Evolutionary conservation across 1,140 invertebrate species (phyloP), one percentile per base, ranked within the genome.

Genomic region (Procambarus clarkii): DNA sequence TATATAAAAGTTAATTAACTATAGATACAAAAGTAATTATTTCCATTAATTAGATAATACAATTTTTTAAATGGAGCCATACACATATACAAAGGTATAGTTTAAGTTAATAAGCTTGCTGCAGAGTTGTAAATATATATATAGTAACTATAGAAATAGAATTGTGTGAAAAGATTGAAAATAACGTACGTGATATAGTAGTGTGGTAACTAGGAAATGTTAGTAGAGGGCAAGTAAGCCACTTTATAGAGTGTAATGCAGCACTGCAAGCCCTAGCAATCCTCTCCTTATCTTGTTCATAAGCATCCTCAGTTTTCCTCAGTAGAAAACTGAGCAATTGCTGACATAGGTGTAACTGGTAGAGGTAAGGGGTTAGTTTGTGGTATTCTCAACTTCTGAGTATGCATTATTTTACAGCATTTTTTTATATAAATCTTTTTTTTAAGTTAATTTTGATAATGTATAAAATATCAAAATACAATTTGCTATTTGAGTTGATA

Each of bases 261-360:
- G 18, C 81, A 34, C 54, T 21, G 71, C 88, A 91, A 91, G 88
- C 88, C 88, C 77, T 78, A 91, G 88, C 88, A 91, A 84, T 84
- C 82, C 88, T 82, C 24, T 74, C 46, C 54, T 48, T 77, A 7
- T 79, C 5, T 50, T 71, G 45, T 34, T 82, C 5, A 48, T 15
- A 15, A 78, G 88, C 88, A 91, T 48, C 77, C 88, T 91, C 88
- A 79, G 77, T 85, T 91, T 91, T 91, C 88, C 88, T 48, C 15
- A 24, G 88, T 21, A 85, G 88, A 91, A 91, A 91, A 60, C 71
- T 69, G 88, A 91, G 88, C 76, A 71, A 21, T 91, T 85, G 80
- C 80, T 84, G 15, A n/a, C 64, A 24, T 91, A 50, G 80, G 54
- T 48, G 46, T 76, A 44, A 46, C 11, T 58, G 86, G 76, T 69